Conservation (phyloP, 2,113 vertebrate species). For the Polyodon spathula region DNA sequence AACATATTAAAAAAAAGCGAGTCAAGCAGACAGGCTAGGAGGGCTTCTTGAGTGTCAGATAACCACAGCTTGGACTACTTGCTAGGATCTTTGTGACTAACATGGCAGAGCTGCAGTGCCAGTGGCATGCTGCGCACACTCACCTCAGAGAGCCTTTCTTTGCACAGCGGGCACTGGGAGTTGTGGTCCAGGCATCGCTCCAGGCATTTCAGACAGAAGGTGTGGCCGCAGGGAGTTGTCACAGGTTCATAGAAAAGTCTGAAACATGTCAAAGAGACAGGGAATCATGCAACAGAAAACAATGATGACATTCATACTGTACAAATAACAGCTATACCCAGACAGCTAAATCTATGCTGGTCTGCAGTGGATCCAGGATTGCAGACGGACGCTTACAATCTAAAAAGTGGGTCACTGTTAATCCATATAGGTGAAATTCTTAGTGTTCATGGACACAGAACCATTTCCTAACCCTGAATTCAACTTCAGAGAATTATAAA, state of each 20-base stretch:
- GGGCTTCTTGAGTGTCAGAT: background rate
- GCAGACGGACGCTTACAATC: too few relatives aligned
- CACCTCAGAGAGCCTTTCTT: conserved; percentile 80
- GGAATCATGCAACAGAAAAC: conserved; percentile 25
- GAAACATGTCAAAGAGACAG: conserved; percentile 35
- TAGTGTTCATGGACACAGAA: too few relatives aligned
- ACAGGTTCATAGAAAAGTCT: conserved; percentile 88
- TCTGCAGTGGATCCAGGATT: conserved; percentile 20
- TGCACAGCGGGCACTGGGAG: conserved; percentile 82
- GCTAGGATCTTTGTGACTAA: background rate
- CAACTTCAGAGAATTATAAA: too few relatives aligned
- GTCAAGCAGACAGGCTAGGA: too few relatives aligned
- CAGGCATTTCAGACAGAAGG: conserved; percentile 86
- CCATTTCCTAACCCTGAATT: too few relatives aligned
- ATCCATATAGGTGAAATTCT: too few relatives aligned
- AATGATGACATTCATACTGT: conserved; percentile 1
- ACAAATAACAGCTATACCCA: conserved; percentile 61
- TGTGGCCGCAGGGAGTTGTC: conserved; percentile 84
- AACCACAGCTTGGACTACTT: background rate
- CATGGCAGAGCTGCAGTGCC: too few relatives aligned
- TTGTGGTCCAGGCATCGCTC: conserved; percentile 87
- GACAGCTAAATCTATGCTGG: conserved; percentile 30
- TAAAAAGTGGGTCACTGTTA: too few relatives aligned
- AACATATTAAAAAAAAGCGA: too few relatives aligned
- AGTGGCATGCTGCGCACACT: background rate